Conservation (phyloP, 2,797 vertebrate species). For the Darevskia nairensis region DNA sequence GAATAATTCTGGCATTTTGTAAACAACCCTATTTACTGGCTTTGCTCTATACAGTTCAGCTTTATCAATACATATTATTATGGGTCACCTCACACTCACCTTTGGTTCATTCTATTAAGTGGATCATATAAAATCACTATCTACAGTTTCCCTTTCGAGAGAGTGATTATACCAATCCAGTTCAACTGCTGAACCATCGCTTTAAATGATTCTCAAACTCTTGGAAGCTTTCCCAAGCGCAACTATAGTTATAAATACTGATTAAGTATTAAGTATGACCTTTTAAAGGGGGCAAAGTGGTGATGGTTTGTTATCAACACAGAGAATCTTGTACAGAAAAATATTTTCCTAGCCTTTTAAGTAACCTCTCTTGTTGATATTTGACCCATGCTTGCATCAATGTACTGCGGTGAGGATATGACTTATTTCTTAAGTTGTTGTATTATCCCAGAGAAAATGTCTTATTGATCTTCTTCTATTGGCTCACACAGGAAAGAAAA, state of each 20-base stretch:
- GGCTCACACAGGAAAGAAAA: not conserved
- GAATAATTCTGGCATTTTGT: constrained; percentile 47
- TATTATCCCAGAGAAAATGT: constrained; percentile 14
- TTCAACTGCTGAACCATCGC: constrained; percentile 58
- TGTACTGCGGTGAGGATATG: not conserved
- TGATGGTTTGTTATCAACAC: constrained; percentile 46
- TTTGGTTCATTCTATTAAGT: constrained; percentile 62
- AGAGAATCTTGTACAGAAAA: constrained; percentile 57
- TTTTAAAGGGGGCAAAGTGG: constrained; percentile 48
- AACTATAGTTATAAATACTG: constrained; percentile 66
- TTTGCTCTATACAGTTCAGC: not conserved
- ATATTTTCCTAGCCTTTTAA: constrained; percentile 35
- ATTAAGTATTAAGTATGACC: constrained; percentile 70
- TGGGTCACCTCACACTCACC: constrained; percentile 54
- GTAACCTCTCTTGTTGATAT: constrained; percentile 12
- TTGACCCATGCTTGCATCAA: constrained; percentile 8
- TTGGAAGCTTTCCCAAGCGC: constrained; percentile 57
- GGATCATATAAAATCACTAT: constrained; percentile 50
- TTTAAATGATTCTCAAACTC: constrained; percentile 54
- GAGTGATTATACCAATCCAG: constrained; percentile 44
- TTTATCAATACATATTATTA: constrained; percentile 50
- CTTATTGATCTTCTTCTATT: not conserved
- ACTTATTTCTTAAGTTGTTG: constrained; percentile 13
- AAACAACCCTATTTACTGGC: constrained; percentile 53
- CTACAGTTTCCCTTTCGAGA: constrained; percentile 42